Evolutionary conservation across 1,140 invertebrate genomes (phyloP), one percentile per base, ranked within the genome.

Genomic region (Calycopis cecrops): DNA sequence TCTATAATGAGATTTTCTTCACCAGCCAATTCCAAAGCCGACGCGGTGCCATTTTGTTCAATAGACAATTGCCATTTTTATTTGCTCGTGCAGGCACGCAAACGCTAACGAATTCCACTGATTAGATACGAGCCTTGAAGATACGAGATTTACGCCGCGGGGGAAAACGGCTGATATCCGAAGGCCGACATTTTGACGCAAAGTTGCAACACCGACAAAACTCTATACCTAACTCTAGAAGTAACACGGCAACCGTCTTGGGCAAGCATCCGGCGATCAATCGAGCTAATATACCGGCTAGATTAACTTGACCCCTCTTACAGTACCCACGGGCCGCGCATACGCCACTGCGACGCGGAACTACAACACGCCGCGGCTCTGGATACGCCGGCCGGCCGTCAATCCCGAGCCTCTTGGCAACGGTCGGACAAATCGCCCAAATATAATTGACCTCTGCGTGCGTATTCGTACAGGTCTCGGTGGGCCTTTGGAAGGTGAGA

Each of bases 251-350:
- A 44, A 68, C 60, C 73, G 75, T 83, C 79, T 82, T 82, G 72
- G 66, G 71, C 65, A 78, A 77, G 76, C 76, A 79, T 83, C 79
- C 79, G 76, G 77, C 67, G 63, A 60, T 67, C 79, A 83, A 83
- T 83, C 67, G 71, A 80, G 73, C 67, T 73, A 83, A 83, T 83
- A 79, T 77, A 72, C 62, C 48, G 48, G 56, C 77, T 68, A 65
- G 55, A 63, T 42, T 63, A 67, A 48, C 48, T 21, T 60, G 77
- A 76, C 57, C 73, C 55, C 61, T 59, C 55, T 56, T 57, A 61
- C 33, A 50, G 14, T 16, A 59, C 21, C 33, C 35, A 16, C 44
- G 16, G 18, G 58, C 58, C 65, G 64, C 62, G 50, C 33, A 21
- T 9, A 14, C 35, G 48, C 38, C 57, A 42, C 55, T 51, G 35